phyloP scores from a whole-genome alignment of 2,113 vertebrate genomes.

The Heptranchias perlo region DNA sequence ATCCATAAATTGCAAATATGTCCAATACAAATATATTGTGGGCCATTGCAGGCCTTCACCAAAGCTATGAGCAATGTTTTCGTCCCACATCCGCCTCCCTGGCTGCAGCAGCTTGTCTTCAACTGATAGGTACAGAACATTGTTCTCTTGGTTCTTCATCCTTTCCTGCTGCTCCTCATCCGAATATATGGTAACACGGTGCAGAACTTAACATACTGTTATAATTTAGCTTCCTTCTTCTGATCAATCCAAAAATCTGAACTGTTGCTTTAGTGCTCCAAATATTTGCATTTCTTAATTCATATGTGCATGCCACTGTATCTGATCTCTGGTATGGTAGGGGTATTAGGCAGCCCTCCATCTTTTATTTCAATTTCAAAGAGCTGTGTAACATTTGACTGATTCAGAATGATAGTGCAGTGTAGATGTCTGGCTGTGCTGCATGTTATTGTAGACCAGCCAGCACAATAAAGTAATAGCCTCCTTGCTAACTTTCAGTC shows the following conservation, averaged over 20 bases:
- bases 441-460: neutral
- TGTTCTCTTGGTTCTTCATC: too few species aligned
- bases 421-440: neutral
- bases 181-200: neutral
- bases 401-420: neutral
- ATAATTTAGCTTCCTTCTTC: neutral
- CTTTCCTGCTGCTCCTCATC: too few species aligned
- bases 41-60: too few species aligned
- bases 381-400: too few species aligned
- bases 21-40: too few species aligned
- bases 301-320: neutral
- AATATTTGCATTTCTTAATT: neutral
- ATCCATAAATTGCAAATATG: too few species aligned
- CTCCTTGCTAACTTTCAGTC: neutral
- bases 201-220: neutral
- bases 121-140: too few species aligned
- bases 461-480: neutral
- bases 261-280: neutral
- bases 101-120: too few species aligned
- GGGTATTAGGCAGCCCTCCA: neutral
- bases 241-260: neutral
- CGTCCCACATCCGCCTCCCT: too few species aligned
- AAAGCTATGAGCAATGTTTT: too few species aligned
- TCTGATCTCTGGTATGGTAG: neutral
- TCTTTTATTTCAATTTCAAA: neutral